Percentiles rank a stretch among this genome's conserved stretches.
These are phyloP conservation scores for Aporophyla nigra DNA, from an alignment of 2,888 invertebrate species.

Conservation along the genomic window DNA sequence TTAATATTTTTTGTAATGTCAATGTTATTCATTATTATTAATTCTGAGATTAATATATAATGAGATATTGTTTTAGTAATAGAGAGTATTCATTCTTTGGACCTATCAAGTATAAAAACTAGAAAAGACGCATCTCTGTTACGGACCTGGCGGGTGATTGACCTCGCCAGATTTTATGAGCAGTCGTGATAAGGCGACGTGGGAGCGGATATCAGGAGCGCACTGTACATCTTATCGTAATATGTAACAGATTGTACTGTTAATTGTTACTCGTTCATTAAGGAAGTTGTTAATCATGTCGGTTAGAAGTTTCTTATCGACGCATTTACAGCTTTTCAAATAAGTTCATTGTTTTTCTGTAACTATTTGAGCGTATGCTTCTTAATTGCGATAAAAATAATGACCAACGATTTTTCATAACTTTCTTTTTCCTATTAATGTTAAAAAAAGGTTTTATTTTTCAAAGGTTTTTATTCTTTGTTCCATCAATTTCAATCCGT, in stretches of 20 bases:
- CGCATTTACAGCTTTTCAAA: not conserved
- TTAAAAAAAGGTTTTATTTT: not conserved
- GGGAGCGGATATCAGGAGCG: constrained; percentile 63
- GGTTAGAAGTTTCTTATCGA: constrained; percentile 3
- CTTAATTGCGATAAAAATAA: not conserved
- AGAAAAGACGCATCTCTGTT: constrained; percentile 3
- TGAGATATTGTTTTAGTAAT: too few relatives aligned
- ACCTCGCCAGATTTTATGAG: constrained; percentile 59
- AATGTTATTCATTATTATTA: too few relatives aligned
- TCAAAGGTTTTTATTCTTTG: not conserved
- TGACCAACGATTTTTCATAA: not conserved
- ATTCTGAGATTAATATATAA: too few relatives aligned
- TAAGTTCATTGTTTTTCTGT: not conserved
- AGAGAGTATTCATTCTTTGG: too few relatives aligned
- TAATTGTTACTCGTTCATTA: constrained; percentile 34
- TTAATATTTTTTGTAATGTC: not conserved
- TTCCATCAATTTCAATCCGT: not conserved
- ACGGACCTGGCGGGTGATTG: constrained; percentile 43
- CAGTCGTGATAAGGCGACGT: constrained; percentile 61
- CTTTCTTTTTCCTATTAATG: not conserved
- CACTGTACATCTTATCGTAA: constrained; percentile 35
- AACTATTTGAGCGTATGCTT: not conserved
- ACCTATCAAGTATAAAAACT: too few relatives aligned
- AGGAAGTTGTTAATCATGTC: constrained; percentile 43
- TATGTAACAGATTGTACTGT: constrained; percentile 35